Conservation (phyloP, 2,113 vertebrate species). For the Oreochromis spilurus region DNA sequence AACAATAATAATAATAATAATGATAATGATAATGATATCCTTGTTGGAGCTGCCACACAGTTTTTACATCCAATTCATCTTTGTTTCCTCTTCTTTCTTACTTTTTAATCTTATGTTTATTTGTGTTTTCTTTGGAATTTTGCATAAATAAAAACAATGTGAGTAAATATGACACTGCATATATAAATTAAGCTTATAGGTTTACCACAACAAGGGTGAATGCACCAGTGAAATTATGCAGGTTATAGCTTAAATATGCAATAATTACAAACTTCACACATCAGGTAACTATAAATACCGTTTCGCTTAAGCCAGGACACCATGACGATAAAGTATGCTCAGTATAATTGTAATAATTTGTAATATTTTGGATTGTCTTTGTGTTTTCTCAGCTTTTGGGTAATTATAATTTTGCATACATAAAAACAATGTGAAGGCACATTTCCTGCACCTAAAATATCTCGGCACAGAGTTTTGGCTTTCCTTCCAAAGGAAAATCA, state of each 20-base stretch:
- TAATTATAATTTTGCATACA: not conserved
- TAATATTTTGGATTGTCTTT: not conserved
- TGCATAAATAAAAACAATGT: not conserved
- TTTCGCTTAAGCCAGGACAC: not conserved
- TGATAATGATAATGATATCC: not conserved
- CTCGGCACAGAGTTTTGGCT: not conserved
- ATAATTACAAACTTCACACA: not conserved
- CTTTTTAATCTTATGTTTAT: not conserved
- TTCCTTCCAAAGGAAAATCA: not conserved
- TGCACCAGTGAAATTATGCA: not conserved
- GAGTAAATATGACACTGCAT: not conserved
- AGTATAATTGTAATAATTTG: not conserved
- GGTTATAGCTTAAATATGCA: not conserved
- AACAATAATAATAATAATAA: rapidly evolving
- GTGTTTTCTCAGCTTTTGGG: not conserved
- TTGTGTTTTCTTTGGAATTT: not conserved
- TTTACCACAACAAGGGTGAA: not conserved
- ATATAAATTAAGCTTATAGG: not conserved
- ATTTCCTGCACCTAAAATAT: not conserved
- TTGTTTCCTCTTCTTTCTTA: not conserved
- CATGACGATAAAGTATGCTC: not conserved
- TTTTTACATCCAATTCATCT: not conserved
- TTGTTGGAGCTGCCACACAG: not conserved
- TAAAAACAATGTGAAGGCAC: not conserved
- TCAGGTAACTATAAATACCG: not conserved